Evolutionary conservation across 2,888 invertebrate genomes (phyloP).

Genomic region (Aleiodes alternator): DNA sequence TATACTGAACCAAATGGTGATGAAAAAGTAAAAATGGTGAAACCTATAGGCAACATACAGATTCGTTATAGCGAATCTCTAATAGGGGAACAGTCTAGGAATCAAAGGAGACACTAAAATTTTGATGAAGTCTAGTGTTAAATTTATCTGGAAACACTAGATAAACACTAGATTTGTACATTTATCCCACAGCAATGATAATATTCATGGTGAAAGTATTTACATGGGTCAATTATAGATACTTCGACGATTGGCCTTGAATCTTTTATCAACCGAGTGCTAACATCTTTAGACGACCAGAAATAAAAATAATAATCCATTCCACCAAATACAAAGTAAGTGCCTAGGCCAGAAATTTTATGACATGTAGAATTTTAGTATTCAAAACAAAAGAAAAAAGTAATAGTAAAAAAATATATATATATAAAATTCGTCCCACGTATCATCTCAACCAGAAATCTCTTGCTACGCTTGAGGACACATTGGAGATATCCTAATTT

Average conservation of each 20-base stretch:
- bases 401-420: constrained; percentile 15
- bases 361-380: neutral
- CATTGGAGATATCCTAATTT: constrained; percentile 37
- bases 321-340: neutral
- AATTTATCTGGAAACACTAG: no score
- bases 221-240: neutral
- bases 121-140: no score
- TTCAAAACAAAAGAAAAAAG: neutral
- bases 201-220: neutral
- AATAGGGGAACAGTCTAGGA: no score
- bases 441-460: constrained; percentile 23
- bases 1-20: no score
- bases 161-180: no score
- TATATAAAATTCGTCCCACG: constrained; percentile 26
- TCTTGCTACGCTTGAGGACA: constrained; percentile 22
- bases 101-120: no score
- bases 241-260: no score
- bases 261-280: no score
- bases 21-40: no score
- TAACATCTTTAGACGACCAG: no score
- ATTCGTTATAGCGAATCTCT: no score
- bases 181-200: neutral
- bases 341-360: neutral
- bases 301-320: neutral
- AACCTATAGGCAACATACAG: no score